Evolutionary conservation across 2,888 invertebrate species (phyloP), one percentile per base, ranked within the genome.

Genomic region (Lepeophtheirus nordmannii): DNA sequence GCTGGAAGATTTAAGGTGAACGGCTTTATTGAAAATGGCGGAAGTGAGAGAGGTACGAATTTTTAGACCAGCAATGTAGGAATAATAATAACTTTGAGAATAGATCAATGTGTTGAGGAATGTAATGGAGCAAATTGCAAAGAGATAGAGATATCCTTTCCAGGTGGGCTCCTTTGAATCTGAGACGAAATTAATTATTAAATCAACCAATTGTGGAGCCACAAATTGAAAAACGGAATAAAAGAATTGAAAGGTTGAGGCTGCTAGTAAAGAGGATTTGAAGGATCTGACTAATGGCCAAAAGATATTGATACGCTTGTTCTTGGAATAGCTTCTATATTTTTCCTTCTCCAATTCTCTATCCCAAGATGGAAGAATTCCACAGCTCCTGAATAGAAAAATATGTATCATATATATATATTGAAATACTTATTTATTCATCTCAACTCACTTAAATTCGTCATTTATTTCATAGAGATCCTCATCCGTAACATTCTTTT

Each of bases 1-100:
- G n/a, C 58, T 39, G 10, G 22, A 17, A 37, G 57, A 58, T 11
- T 57, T 58, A 17, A 65, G 40, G n/a, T 53, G 10, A 7, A 65
- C 37, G 5, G 65, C 57, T 20, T 93, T 93, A 67, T 86, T 82
- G 74, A 92, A 93, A 71, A 93, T 87, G 65, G 90, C 85, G 70
- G 89, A 86, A n/a, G 90, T 87, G 37, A 92, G 76, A 0, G 89
- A 87, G 0, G 92, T 89, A 68, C 91, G 81, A 72, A 96, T 86
- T 67, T 89, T 83, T 81, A 96, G 84, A 5, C 94, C 94, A 20
- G 90, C 85, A 61, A 89, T 80, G 77, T 88, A 87, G 89, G 89
- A 89, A 67, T 86, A 81, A 73, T 91, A 87, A 76, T 92, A 93
- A 76, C 93, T 92, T 73, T 92, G 91, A 1, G 90, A 85, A 46